A percentile compares a stretch with the other conserved stretches of the same genome.
Evolutionary conservation across 1,140 invertebrate species (phyloP).

Genomic region (Conopomorpha cramerella): DNA sequence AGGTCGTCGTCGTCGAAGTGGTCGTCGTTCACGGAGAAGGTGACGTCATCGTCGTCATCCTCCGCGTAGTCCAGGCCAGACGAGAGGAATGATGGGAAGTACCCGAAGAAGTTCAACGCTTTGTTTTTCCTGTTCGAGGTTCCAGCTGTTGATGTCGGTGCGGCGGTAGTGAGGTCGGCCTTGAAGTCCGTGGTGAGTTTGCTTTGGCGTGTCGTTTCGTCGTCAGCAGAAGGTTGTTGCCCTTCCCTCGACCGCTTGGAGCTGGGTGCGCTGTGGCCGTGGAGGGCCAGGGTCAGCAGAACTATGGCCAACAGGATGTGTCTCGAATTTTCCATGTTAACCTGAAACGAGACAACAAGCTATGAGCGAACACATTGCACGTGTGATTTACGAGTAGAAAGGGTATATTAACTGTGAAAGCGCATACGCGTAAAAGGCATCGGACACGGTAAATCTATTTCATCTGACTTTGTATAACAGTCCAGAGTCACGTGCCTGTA

Average conservation of each 20-base stretch:
- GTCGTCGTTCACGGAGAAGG: constrained; percentile 41
- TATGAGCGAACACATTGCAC: too few relatives aligned
- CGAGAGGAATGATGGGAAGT: constrained; percentile 42
- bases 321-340: constrained; percentile 26
- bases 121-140: constrained; percentile 52
- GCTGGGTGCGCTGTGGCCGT: constrained; percentile 24
- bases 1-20: constrained; percentile 44
- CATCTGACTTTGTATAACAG: too few relatives aligned
- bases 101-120: constrained; percentile 48
- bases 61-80: constrained; percentile 45
- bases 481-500: too few relatives aligned
- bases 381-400: too few relatives aligned
- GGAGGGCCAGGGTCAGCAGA: constrained; percentile 17
- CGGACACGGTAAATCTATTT: too few relatives aligned
- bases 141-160: too few relatives aligned
- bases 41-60: constrained; percentile 48
- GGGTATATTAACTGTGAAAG: too few relatives aligned
- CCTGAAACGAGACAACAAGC: too few relatives aligned
- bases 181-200: constrained; percentile 32
- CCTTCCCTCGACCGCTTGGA: constrained; percentile 33
- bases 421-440: too few relatives aligned
- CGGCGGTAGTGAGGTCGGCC: constrained; percentile 15
- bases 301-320: constrained; percentile 17
- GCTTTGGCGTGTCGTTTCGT: constrained; percentile 19
- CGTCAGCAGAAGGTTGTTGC: constrained; percentile 15